Percentiles rank a stretch among this genome's conserved stretches.
Evolutionary conservation across 2,888 invertebrate genomes (phyloP).

Genomic region (Pedicia rivosa): DNA sequence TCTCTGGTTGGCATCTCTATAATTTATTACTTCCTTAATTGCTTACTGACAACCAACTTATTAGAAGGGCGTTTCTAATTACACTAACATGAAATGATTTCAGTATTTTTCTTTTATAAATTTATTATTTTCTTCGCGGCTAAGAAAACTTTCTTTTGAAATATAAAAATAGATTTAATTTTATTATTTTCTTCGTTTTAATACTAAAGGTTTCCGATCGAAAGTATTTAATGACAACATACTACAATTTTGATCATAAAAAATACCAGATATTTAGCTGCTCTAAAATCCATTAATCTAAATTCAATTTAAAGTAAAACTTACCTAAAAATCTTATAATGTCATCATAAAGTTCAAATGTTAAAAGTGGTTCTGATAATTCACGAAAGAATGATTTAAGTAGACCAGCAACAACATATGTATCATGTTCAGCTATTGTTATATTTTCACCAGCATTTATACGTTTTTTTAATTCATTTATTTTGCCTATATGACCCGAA

Average conservation of each 20-base stretch:
- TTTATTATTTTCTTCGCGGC: too few species aligned
- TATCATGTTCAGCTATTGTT: conserved; percentile 55
- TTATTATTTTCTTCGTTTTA: too few species aligned
- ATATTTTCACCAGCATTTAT: conserved; percentile 76
- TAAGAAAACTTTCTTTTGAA: too few species aligned
- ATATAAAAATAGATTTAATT: too few species aligned
- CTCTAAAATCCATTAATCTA: background rate
- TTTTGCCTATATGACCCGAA: conserved; percentile 68
- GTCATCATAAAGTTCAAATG: conserved; percentile 86
- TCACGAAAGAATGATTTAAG: conserved; percentile 89
- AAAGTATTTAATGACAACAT: background rate
- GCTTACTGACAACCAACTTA: too few species aligned
- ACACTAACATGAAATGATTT: too few species aligned
- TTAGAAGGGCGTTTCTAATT: too few species aligned
- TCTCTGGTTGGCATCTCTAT: too few species aligned
- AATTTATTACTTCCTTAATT: too few species aligned
- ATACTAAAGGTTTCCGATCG: too few species aligned
- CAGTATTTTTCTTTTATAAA: background rate
- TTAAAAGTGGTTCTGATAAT: conserved; percentile 81
- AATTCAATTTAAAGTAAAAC: too few species aligned
- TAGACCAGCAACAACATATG: conserved; percentile 87
- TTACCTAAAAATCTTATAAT: conserved; percentile 79
- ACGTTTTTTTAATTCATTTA: conserved; percentile 68
- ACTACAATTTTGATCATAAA: background rate
- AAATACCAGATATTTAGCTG: background rate